Conservation (phyloP, 2,888 invertebrate species). For the Seira sanloemensis region DNA sequence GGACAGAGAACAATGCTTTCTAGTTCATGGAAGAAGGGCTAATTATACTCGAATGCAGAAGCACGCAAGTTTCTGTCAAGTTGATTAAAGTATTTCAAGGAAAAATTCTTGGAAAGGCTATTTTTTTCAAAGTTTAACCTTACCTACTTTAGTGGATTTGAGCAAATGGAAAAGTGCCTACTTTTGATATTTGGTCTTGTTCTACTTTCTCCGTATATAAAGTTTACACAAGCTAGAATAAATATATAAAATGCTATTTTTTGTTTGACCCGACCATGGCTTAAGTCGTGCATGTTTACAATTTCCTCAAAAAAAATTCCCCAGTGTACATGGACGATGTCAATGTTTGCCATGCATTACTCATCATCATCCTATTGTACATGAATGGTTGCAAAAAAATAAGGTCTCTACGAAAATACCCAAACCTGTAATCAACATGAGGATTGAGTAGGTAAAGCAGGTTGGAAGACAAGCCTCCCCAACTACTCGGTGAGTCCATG, state of each 20-base stretch:
- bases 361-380: not conserved
- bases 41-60: not conserved
- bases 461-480: not conserved
- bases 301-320: not conserved
- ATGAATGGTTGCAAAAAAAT: not conserved
- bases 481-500: not conserved
- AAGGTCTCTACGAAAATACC: too few species aligned
- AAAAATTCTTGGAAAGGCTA: slow-evolving; percentile 3
- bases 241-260: not conserved
- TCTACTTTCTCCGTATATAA: not conserved
- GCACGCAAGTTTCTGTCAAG: not conserved
- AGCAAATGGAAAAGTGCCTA: not conserved
- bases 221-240: not conserved
- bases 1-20: not conserved
- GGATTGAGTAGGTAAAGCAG: not conserved
- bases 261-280: not conserved
- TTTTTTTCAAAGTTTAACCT: not conserved
- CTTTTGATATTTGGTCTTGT: not conserved
- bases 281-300: not conserved
- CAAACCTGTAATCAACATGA: not conserved
- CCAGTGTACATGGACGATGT: not conserved
- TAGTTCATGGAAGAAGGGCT: not conserved
- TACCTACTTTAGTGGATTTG: not conserved
- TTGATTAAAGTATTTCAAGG: not conserved
- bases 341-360: not conserved